Conservation (phyloP, 2,888 invertebrate species). For the Dicyrtoma fusca region DNA sequence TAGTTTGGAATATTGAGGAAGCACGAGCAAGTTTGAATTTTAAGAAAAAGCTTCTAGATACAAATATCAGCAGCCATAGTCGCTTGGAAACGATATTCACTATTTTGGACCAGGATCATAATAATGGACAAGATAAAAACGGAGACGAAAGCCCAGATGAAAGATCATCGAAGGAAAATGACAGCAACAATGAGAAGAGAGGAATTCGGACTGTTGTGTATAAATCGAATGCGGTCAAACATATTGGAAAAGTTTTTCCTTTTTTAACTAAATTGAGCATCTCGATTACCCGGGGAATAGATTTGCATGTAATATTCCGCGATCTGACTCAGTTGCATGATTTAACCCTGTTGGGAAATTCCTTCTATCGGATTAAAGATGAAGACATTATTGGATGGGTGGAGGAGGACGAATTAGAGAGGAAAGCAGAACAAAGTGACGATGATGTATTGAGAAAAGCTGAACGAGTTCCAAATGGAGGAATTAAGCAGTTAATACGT, state of each 20-base stretch:
- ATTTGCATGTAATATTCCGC: constrained; percentile 27
- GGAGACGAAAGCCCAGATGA: too few species aligned
- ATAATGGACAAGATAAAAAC: too few species aligned
- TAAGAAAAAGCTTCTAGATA: too few species aligned
- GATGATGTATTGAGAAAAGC: neutral
- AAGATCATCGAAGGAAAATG: too few species aligned
- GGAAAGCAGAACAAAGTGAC: neutral
- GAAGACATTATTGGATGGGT: constrained; percentile 23
- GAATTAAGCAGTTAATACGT: constrained; percentile 30
- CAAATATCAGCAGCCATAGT: too few species aligned
- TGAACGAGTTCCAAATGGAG: neutral
- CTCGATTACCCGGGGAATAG: constrained; percentile 16
- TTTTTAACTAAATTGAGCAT: constrained; percentile 21
- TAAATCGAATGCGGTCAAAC: constrained; percentile 22
- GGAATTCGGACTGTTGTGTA: constrained; percentile 24
- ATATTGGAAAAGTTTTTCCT: constrained; percentile 15
- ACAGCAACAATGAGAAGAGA: neutral
- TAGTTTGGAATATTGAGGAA: constrained; percentile 29
- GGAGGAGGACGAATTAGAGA: too few species aligned
- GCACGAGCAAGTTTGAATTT: neutral
- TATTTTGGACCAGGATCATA: too few species aligned
- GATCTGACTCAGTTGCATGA: constrained; percentile 15
- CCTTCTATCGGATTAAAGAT: constrained; percentile 30
- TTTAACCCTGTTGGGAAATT: constrained; percentile 25
- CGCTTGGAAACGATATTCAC: too few species aligned